These are phyloP conservation scores for Fukomys damarensis DNA, from an alignment of 2,113 vertebrate species.

Conservation along the genomic window DNA sequence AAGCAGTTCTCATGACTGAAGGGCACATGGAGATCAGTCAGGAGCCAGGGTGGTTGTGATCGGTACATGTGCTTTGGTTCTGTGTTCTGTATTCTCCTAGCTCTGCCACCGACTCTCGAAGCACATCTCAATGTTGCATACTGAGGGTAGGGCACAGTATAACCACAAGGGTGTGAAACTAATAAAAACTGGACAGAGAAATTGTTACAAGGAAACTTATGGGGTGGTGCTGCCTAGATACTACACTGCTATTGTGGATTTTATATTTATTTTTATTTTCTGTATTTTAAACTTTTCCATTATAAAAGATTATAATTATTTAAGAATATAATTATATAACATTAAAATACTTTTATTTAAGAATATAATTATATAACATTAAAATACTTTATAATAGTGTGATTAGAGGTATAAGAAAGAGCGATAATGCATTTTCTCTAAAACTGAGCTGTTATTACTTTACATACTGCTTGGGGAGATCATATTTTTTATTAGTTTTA, in stretches of 20 bases:
- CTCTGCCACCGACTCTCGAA: neutral
- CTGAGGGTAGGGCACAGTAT: neutral
- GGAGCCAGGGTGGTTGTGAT: neutral
- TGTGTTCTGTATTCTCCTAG: constrained; percentile 49
- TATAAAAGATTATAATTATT: constrained; percentile 7
- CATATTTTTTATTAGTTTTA: neutral
- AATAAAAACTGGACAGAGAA: constrained; percentile 34
- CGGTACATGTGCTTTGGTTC: neutral
- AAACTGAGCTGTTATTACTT: constrained; percentile 34
- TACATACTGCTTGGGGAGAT: neutral
- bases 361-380: constrained; percentile 2
- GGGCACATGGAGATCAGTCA: neutral
- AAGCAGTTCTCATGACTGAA: neutral
- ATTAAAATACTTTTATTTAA: constrained; percentile 20
- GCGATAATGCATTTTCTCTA: constrained; percentile 20
- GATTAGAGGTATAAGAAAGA: neutral
- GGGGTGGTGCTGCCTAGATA: neutral
- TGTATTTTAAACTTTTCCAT: constrained; percentile 39
- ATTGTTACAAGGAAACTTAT: neutral
- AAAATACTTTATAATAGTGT: constrained; percentile 13
- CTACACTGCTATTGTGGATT: neutral
- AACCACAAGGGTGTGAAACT: neutral
- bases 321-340: constrained; percentile 2
- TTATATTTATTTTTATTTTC: constrained; percentile 7
- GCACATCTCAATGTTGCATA: neutral